Percentiles rank a stretch among this genome's conserved stretches.
Conservation (phyloP, 2,113 vertebrate species). For the Strigops habroptila region DNA sequence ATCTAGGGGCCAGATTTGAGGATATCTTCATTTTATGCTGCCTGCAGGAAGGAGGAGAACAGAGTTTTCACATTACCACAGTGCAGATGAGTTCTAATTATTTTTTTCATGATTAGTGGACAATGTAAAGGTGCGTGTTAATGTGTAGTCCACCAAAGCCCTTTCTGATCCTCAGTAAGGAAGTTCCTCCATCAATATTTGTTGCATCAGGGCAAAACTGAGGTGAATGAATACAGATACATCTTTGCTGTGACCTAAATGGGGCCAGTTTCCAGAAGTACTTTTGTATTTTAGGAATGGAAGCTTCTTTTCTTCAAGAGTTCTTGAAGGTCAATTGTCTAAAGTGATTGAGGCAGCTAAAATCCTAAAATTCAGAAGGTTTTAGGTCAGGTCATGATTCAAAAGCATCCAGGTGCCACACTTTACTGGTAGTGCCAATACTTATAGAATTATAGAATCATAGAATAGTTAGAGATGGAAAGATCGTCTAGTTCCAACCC, state of each 20-base stretch:
- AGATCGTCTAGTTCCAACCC: no score
- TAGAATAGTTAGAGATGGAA: no score
- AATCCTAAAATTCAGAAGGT: neutral
- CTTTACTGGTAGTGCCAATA: neutral
- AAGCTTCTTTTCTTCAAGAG: neutral
- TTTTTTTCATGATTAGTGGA: neutral
- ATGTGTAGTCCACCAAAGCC: neutral
- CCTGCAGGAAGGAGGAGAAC: neutral
- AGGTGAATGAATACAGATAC: neutral
- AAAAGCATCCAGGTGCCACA: neutral
- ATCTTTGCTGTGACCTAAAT: neutral
- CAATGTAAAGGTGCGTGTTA: neutral
- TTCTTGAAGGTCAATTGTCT: neutral
- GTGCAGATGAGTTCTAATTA: neutral
- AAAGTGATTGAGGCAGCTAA: neutral
- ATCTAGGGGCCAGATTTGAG: neutral
- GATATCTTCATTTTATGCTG: constrained; percentile 8
- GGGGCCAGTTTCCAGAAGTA: neutral
- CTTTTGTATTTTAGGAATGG: neutral
- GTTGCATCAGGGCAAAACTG: neutral
- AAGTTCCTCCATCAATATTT: neutral
- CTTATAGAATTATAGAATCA: no score
- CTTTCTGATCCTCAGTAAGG: neutral
- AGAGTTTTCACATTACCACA: neutral
- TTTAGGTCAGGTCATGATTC: neutral